A percentile compares a stretch with the other conserved stretches of the same genome.
phyloP scores from a whole-genome alignment of 2,797 vertebrate genomes.

The Oceanodroma leucorhoa region DNA sequence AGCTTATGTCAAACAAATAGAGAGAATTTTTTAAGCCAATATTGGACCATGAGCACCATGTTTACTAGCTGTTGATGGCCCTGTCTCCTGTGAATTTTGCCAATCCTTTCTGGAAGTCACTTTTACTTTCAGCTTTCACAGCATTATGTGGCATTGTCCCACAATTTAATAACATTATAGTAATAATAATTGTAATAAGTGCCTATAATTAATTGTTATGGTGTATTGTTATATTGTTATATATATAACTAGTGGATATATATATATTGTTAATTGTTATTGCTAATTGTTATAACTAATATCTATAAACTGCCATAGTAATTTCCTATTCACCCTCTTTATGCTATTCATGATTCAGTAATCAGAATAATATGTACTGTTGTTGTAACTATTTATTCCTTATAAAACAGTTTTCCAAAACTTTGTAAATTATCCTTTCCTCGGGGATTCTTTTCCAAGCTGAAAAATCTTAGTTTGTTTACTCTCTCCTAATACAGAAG shows the following conservation, averaged over 20 bases:
- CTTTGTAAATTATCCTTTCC: not conserved
- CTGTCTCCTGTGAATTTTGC: not conserved
- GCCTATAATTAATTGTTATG: not conserved
- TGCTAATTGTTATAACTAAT: not conserved
- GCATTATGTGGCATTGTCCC: not conserved
- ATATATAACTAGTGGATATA: not conserved
- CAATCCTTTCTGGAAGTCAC: not conserved
- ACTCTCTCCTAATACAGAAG: not conserved
- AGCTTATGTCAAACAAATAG: not conserved
- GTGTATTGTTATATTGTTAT: not conserved
- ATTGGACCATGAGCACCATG: not conserved
- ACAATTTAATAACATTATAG: not conserved
- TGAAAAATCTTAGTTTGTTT: not conserved
- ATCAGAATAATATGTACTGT: not conserved
- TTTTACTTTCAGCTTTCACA: not conserved
- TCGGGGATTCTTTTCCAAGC: not conserved
- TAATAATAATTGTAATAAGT: not conserved
- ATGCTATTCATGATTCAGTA: not conserved
- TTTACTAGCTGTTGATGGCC: not conserved
- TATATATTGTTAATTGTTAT: not conserved
- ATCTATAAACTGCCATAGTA: not conserved
- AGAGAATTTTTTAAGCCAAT: not conserved
- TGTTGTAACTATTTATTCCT: not conserved
- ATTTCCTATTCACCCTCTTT: not conserved
- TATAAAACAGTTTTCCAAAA: not conserved